Evolutionary conservation across 2,888 invertebrate genomes (phyloP), one percentile per base, ranked within the genome.

Genomic region (Willowsia nigromaculata): DNA sequence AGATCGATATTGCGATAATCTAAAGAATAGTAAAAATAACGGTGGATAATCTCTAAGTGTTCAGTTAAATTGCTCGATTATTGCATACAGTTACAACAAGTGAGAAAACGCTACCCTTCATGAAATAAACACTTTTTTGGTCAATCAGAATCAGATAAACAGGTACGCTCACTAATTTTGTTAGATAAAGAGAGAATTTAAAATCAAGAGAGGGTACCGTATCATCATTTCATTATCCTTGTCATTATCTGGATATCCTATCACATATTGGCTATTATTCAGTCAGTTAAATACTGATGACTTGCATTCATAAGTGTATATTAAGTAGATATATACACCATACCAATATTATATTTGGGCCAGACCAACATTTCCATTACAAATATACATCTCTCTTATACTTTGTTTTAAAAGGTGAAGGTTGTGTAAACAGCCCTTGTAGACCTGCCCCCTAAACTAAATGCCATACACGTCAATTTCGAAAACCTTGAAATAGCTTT

Each of bases 401-500:
- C 13, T 27, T 50, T 76, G 71, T 74, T 25, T 27, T 11, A 40
- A 9, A 80, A 53, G 80, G 80, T 53, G 80, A 80, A 80, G 80
- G 80, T 76, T 76, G 50, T 50, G 76, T 76, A 50, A 50, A 50
- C 47, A 74, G 13, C 22, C 30, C 2, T 59, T 27, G 9, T 27
- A 27, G 9, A 25, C 0, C n/a, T 13, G 5, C 4, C 33, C 30
- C 15, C 33, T n/a, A 11, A 15, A 25, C 25, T 3, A 25, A 7
- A 43, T n/a, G 50, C 9, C 11, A n/a, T 13, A 43, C 82, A 82
- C 40, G 65, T 27, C 27, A 25, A 65, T 43, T 68, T 83, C 68
- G 25, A 30, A 76, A 82, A 68, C 74, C 84, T 84, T 84, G 84
- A 84, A 84, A 84, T 84, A 84, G 84, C 27, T 84, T 68, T 37